Conservation (phyloP, 2,797 vertebrate species). For the Hydrocynus forskahlii region DNA sequence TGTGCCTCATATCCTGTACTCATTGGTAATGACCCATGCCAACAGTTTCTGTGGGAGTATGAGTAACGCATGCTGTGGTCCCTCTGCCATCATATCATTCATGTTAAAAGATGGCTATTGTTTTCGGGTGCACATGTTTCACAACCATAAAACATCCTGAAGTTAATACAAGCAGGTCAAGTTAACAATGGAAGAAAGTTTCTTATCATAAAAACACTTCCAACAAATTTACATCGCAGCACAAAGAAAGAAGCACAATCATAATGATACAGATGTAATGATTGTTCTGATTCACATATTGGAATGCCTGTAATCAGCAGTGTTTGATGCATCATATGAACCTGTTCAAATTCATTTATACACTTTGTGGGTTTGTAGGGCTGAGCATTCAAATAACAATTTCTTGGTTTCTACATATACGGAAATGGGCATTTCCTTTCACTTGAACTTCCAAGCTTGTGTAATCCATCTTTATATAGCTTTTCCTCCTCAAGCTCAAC, state of each 20-base stretch:
- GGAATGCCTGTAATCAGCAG: neutral
- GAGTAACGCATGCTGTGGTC: neutral
- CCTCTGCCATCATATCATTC: neutral
- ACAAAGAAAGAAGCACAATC: neutral
- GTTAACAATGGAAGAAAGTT: neutral
- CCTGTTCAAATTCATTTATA: neutral
- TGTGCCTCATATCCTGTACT: conserved; percentile 44
- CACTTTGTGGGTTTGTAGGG: neutral
- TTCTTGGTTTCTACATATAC: conserved; percentile 13
- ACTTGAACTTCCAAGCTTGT: conserved; percentile 30
- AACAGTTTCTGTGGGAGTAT: conserved; percentile 1
- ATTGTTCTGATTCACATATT: neutral
- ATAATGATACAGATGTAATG: neutral
- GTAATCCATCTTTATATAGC: conserved; percentile 7
- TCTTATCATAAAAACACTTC: conserved; percentile 1
- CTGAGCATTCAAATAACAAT: neutral
- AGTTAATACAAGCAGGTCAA: neutral
- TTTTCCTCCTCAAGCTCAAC: neutral
- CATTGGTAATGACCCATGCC: conserved; percentile 27
- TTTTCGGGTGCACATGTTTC: neutral
- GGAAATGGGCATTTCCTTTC: conserved; percentile 26
- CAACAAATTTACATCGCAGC: neutral
- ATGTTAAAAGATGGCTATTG: neutral
- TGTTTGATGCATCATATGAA: neutral
- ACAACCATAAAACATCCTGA: neutral